A percentile compares a stretch with the other conserved stretches of the same genome.
Evolutionary conservation across 2,113 vertebrate species (phyloP).

Genomic region (Corythornis vintsioides): DNA sequence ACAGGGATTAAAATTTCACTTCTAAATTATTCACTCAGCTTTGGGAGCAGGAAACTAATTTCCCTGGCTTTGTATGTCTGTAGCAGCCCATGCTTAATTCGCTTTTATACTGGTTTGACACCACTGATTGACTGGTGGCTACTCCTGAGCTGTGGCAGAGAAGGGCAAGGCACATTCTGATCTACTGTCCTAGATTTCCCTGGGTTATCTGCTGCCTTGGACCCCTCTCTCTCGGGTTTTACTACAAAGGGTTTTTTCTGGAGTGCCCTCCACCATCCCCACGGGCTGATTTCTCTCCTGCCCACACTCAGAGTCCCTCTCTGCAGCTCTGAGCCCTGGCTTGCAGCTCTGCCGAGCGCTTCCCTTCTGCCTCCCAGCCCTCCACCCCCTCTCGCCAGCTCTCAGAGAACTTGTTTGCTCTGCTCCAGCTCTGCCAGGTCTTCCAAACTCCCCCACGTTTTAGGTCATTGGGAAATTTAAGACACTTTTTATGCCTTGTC

Average conservation of each 20-base stretch:
- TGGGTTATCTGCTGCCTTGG: not conserved
- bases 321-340: not conserved
- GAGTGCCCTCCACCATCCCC: not conserved
- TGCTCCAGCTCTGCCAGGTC: not conserved
- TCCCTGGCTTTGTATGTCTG: not conserved
- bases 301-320: not conserved
- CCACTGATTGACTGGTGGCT: not conserved
- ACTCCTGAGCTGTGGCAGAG: not conserved
- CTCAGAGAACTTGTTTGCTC: not conserved
- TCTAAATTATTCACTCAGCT: not conserved
- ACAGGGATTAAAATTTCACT: not conserved
- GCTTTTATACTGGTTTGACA: not conserved
- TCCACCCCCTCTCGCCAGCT: not conserved
- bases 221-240: not conserved
- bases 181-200: not conserved
- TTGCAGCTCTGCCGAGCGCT: not conserved
- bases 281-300: not conserved
- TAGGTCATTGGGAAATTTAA: not conserved
- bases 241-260: not conserved
- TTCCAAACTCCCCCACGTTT: not conserved
- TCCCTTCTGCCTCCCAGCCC: not conserved
- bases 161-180: not conserved
- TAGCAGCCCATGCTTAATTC: fast-evolving
- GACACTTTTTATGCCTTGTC: not conserved
- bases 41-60: not conserved